Percentiles rank a stretch among this genome's conserved stretches.
phyloP scores from a whole-genome alignment of 1,140 invertebrate species.

The Bursaphelenchus mucronatus region DNA sequence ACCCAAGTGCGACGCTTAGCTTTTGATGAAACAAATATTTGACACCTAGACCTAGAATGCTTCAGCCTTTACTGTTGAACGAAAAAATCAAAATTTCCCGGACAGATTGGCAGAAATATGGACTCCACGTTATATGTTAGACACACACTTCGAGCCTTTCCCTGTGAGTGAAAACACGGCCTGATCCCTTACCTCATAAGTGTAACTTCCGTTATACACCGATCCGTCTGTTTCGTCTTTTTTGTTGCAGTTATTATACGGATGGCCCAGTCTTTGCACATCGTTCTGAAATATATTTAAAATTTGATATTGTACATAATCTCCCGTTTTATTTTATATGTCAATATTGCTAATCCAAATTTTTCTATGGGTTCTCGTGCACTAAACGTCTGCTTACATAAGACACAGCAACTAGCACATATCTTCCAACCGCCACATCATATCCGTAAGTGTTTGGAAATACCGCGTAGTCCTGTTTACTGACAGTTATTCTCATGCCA shows the following conservation, averaged over 20 bases:
- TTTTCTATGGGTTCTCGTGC: too few relatives aligned
- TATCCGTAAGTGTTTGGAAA: conserved; percentile 21
- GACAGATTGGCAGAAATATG: too few relatives aligned
- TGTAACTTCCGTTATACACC: conserved; percentile 13
- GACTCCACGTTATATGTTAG: too few relatives aligned
- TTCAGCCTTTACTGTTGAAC: too few relatives aligned
- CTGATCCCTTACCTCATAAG: conserved; percentile 1
- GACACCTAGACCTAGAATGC: too few relatives aligned
- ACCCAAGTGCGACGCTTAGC: too few relatives aligned
- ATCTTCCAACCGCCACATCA: conserved; percentile 7
- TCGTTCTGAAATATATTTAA: conserved; percentile 3
- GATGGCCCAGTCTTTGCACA: conserved; percentile 3
- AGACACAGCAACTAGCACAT: conserved; percentile 1
- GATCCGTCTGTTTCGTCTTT: neutral
- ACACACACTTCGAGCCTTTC: too few relatives aligned
- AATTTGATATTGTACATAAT: neutral
- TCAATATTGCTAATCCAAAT: too few relatives aligned
- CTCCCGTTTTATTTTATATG: neutral
- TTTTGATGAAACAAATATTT: too few relatives aligned
- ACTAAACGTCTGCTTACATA: conserved; percentile 3
- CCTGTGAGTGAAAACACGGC: too few relatives aligned
- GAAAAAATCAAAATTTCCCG: too few relatives aligned
- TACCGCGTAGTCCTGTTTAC: conserved; percentile 8
- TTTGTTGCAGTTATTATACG: conserved; percentile 7
- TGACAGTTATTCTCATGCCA: conserved; percentile 7